Percentiles rank a stretch among this genome's conserved stretches.
Conservation (phyloP, 2,113 vertebrate species). For the Heterotis niloticus region DNA sequence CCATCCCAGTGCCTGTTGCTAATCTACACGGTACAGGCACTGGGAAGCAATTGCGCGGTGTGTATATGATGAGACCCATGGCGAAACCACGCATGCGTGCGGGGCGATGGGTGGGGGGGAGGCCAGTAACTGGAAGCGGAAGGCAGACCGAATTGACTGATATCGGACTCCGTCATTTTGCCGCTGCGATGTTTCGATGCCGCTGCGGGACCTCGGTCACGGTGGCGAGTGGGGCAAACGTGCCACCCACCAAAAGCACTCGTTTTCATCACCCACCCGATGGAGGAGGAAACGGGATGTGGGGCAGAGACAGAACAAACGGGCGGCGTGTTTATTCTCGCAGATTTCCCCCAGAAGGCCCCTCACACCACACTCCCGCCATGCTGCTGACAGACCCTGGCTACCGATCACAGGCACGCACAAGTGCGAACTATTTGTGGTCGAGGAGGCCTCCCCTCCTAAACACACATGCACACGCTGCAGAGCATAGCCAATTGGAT, state of each 20-base stretch:
- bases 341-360: slow-evolving; percentile 49
- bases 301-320: slow-evolving; percentile 48
- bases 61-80: slow-evolving; percentile 59
- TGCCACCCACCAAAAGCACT: not conserved
- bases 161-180: slow-evolving; percentile 51
- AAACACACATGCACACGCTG: slow-evolving; percentile 21
- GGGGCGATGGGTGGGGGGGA: slow-evolving; percentile 35
- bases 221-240: not conserved
- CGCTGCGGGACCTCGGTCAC: not conserved
- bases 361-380: slow-evolving; percentile 18
- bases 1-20: slow-evolving; percentile 55
- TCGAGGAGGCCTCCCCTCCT: not conserved
- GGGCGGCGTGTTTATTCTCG: slow-evolving; percentile 47
- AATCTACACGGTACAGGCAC: slow-evolving; percentile 64
- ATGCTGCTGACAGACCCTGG: slow-evolving; percentile 41
- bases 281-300: slow-evolving; percentile 55
- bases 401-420: slow-evolving; percentile 19
- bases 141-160: slow-evolving; percentile 62
- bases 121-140: slow-evolving; percentile 54
- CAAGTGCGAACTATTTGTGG: slow-evolving; percentile 25
- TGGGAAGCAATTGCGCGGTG: slow-evolving; percentile 61
- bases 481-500: slow-evolving; percentile 43
- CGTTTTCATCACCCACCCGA: slow-evolving; percentile 57
- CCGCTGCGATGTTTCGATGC: slow-evolving; percentile 48
- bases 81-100: slow-evolving; percentile 49